Evolutionary conservation across 2,113 vertebrate species (phyloP), one percentile per base, ranked within the genome.

Genomic region (Potamarius usumacintae): DNA sequence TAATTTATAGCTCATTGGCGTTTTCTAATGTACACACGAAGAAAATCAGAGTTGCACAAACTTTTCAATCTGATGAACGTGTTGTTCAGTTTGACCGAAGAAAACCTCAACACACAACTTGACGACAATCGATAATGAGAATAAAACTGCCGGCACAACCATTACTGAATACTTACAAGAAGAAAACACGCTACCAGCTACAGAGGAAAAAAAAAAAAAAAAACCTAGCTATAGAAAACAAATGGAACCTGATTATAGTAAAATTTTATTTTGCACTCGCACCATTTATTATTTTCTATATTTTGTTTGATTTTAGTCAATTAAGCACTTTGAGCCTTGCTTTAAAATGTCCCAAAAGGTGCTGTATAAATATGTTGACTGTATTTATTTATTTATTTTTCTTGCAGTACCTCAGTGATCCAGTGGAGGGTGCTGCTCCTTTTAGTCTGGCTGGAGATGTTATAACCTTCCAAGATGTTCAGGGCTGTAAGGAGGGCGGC

Each of bases 381-480:
- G 22, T 25, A 22, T 25, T 62, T 7, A 62, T 62, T 62, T 65
- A 25, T n/a, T 0, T 65, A 11, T 48, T 5, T 77, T 27, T 6
- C 76, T 27, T 79, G 83, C 55, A 85, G 63, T 95, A 99, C 98
- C 97, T 99, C 98, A 90, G 97, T 96, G 81, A 97, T 96, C 97
- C 97, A 97, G 92, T 99, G 97, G 88, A 97, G 95, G 72, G 94
- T 93, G 91, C 91, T 95, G 85, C 96, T 96, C 52, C 96, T 94
- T 85, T 95, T 90, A 25, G 94, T 92, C 91, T 96, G 96, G 88
- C 86, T 96, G 62, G 95, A 97, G 85, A 99, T 96, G 91, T 99
- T 99, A 92, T 97, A 99, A 85, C 97, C 97, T 92, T 99, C 97
- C 0, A 99, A 95, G 92, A 99, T 98, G 91, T 99, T 99, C 82